phyloP scores from a whole-genome alignment of 2,113 vertebrate genomes.

The Octodon degus region DNA sequence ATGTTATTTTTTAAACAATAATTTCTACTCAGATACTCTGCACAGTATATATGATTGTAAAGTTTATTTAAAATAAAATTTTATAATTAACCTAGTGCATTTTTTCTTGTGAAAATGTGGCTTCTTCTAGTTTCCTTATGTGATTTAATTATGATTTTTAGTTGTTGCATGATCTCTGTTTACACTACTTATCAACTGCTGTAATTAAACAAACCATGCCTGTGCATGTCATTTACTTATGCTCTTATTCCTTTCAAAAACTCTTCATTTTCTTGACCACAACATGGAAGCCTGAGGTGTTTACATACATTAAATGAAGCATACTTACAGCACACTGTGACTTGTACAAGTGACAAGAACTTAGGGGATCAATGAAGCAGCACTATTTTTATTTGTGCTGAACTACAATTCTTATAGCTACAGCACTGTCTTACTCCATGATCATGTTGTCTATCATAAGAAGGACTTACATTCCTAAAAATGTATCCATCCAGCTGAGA shows the following conservation, averaged over 20 bases:
- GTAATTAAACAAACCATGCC: constrained; percentile 63
- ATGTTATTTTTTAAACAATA: neutral
- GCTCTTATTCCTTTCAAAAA: constrained; percentile 39
- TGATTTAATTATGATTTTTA: constrained; percentile 63
- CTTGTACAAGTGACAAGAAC: neutral
- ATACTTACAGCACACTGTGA: neutral
- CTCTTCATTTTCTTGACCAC: neutral
- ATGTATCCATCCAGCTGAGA: neutral
- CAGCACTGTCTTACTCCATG: neutral
- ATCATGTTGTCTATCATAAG: neutral
- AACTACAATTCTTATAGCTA: neutral
- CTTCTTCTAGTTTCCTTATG: neutral
- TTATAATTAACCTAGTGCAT: neutral
- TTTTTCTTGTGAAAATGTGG: neutral
- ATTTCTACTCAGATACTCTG: neutral
- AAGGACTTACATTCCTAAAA: neutral
- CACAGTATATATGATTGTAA: neutral
- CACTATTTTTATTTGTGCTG: neutral
- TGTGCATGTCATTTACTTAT: constrained; percentile 63
- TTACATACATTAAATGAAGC: neutral
- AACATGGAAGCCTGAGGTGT: neutral
- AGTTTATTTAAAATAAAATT: neutral
- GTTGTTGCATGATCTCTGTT: constrained; percentile 61
- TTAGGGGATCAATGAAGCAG: neutral
- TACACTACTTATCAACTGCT: constrained; percentile 68